These are phyloP conservation scores for Drosophila longiperda DNA, from an alignment of 2,888 invertebrate species.

Conservation along the genomic window DNA sequence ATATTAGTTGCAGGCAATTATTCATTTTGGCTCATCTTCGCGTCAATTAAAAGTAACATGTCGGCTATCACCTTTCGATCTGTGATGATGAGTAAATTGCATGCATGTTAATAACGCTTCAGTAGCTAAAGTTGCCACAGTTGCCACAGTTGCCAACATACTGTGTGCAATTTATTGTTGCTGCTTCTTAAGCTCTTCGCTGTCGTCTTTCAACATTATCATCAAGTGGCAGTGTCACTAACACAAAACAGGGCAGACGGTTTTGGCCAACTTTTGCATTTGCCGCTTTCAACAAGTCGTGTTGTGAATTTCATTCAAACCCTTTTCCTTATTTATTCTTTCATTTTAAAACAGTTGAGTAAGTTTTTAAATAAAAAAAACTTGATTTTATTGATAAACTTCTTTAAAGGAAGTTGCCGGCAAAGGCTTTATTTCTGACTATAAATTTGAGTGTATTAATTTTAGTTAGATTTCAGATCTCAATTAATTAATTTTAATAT, in stretches of 20 bases:
- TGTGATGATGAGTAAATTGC: conserved; percentile 84
- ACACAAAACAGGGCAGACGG: background rate
- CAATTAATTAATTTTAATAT: no score
- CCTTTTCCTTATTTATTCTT: background rate
- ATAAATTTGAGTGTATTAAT: no score
- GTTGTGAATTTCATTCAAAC: background rate
- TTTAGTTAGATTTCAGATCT: no score
- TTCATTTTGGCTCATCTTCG: conserved; percentile 79
- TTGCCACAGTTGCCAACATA: conserved; percentile 51
- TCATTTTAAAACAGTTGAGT: background rate
- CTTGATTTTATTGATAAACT: background rate
- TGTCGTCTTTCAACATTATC: conserved; percentile 29
- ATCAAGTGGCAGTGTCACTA: conserved; percentile 9
- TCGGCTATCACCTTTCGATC: conserved; percentile 82
- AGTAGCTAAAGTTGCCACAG: conserved; percentile 65
- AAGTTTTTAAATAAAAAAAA: background rate
- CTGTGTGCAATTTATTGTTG: conserved; percentile 6
- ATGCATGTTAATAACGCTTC: conserved; percentile 79
- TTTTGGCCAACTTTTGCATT: background rate
- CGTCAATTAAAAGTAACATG: conserved; percentile 81
- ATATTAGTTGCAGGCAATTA: conserved; percentile 79
- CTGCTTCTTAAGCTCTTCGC: background rate
- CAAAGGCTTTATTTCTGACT: background rate
- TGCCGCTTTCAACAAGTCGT: conserved; percentile 20
- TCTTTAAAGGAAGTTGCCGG: background rate